Base-by-base conservation (phyloP, 2,797 vertebrate species). In the Botia kubotai region DNA sequence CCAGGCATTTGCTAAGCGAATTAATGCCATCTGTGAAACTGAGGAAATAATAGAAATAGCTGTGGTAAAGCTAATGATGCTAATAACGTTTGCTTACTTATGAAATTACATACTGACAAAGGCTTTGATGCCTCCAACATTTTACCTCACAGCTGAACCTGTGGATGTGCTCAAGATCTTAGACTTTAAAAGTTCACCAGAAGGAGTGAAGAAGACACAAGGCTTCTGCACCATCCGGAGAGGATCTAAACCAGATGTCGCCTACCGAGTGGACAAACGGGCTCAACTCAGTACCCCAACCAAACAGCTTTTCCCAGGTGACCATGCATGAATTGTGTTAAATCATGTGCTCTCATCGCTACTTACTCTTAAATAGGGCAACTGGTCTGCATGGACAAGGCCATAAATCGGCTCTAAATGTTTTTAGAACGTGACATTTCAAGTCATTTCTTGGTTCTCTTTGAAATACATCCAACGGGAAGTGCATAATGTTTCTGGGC, bases 271-370 rank as follows among this genome's bases (percentile, higher is more conserved):
- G 87, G 92, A 94, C 68, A 98, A 96, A 89, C 82, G 89, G 72
- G 96, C 96, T 10, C 97, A 99, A 86, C 93, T 99, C 91, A 99
- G 97, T 82, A 95, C 96, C 65, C 96, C 97, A 5, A 99, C 97
- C 65, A 97, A 95, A 82, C 96, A 98, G 81, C 91, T 99, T 80
- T 99, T 97, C 90, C 95, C 97, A 96, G 96, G 98, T 98, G 92
- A 89, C 90, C 50, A 63, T 62, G 46, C 2, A 21, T 74, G n/a
- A 57, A 29, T 58, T 67, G 17, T 67, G 52, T 80, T 0, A 33
- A 21, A 19, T 13, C 2, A n/a, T 66, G 21, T 26, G 19, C 21
- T 57, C 8, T 46, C 13, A 46, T 50, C n/a, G 16, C 52, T 72
- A n/a, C 26, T 0, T 14, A 76, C n/a, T 67, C 1, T 13, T n/a